A percentile compares a stretch with the other conserved stretches of the same genome.
Conservation (phyloP, 2,113 vertebrate genomes). For the Pituophis catenifer region DNA sequence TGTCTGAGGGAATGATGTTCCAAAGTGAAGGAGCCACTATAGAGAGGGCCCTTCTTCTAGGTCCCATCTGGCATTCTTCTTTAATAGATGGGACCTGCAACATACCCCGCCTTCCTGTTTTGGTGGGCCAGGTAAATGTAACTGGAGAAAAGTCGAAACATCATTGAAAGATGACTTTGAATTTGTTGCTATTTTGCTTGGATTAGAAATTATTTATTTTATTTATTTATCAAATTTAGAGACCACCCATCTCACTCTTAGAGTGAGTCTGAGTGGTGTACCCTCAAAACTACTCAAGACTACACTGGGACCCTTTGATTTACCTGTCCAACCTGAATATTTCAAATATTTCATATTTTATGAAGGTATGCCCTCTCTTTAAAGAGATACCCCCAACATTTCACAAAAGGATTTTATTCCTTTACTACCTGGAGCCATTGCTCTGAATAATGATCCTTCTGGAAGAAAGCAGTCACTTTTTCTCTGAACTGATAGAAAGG, state of each 20-base stretch:
- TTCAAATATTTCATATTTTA: background rate
- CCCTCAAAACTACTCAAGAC: background rate
- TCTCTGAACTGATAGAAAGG: background rate
- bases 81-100: background rate
- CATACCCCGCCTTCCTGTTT: background rate
- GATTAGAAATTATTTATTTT: background rate
- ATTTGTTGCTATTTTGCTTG: background rate
- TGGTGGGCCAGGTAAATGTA: background rate
- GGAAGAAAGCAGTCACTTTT: slow-evolving; percentile 10
- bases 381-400: background rate
- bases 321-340: background rate
- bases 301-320: background rate
- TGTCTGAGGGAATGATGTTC: background rate
- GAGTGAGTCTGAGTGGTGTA: background rate
- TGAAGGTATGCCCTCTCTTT: background rate
- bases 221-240: background rate
- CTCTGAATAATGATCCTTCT: slow-evolving; percentile 14
- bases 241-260: background rate
- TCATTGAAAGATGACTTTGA: background rate
- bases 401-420: background rate
- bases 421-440: background rate
- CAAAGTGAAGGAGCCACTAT: background rate
- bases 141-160: background rate
- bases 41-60: background rate
- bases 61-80: background rate